Evolutionary conservation across 2,113 vertebrate species (phyloP), one percentile per base, ranked within the genome.

Genomic region (Cololabis saira): DNA sequence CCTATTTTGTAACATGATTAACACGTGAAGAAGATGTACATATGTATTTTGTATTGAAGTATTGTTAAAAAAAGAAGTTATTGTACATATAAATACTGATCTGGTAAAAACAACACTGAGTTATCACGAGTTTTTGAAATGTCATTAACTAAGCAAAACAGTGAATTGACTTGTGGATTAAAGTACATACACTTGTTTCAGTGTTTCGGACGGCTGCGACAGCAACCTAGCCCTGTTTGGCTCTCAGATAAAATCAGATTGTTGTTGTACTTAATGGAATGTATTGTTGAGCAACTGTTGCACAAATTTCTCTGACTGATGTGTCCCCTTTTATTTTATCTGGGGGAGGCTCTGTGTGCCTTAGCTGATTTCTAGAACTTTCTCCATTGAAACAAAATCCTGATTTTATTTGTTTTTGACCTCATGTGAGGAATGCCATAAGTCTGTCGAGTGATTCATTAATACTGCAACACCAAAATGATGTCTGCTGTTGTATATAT

Each of bases 391-490:
- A 92, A 92, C 81, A 75, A 91, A 83, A 75, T 86, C 58, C 86
- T 90, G 92, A 90, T 93, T 72, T 79, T 65, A 42, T 75, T 83
- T 64, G 49, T 61, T 89, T 74, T 77, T 3, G 61, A 87, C 75
- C 60, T 84, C 51, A 67, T 73, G 68, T 80, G 63, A 84, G 68
- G 81, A 82, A 78, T 89, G 90, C 92, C 90, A 59, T 43, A 70
- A 79, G 79, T 87, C 68, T 76, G 76, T 80, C 54, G 85, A 87
- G 92, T 95, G 92, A 94, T 93, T 91, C 87, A 76, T 82, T 80
- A 92, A 95, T 91, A 89, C 87, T 94, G 94, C 94, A 94, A 95
- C 92, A 94, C 94, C 95, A 95, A 96, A 95, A 92, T 94, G 92
- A 94, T 91, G 91, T 90, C 93, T 91, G 92, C 93, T 91, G 91